phyloP scores from a whole-genome alignment of 1,140 invertebrate species.

The Drosophila bifasciata region DNA sequence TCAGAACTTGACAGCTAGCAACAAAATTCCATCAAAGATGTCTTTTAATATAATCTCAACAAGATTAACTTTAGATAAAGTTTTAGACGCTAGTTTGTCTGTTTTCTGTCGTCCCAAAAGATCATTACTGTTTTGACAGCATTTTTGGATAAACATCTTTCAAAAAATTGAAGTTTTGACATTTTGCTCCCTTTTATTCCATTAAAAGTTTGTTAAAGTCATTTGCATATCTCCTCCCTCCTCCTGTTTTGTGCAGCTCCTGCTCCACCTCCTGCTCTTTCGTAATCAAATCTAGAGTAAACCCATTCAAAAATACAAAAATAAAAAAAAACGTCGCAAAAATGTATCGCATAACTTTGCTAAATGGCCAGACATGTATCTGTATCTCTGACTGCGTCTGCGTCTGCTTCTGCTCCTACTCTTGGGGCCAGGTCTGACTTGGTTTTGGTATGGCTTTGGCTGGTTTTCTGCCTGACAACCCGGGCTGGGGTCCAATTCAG shows the following conservation, averaged over 20 bases:
- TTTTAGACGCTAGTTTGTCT: not conserved
- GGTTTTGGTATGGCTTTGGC: too few species aligned
- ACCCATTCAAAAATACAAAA: conserved; percentile 40
- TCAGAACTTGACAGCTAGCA: too few species aligned
- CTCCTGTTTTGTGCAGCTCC: too few species aligned
- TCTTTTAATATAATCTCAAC: too few species aligned
- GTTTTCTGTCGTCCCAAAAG: not conserved
- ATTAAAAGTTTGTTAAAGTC: conserved; percentile 26
- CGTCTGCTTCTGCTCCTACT: too few species aligned
- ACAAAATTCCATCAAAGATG: too few species aligned
- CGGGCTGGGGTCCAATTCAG: not conserved
- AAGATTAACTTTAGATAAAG: too few species aligned
- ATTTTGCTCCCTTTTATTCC: conserved; percentile 24
- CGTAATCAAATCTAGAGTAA: conserved; percentile 53
- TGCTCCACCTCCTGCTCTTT: conserved; percentile 8
- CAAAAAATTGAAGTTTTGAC: conserved; percentile 38
- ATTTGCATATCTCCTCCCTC: conserved; percentile 32
- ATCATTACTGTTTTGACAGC: conserved; percentile 12
- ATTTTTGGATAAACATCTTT: conserved; percentile 21
- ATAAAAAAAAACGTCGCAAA: conserved; percentile 52
- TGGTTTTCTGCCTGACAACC: too few species aligned
- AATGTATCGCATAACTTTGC: conserved; percentile 63
- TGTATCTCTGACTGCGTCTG: conserved; percentile 14
- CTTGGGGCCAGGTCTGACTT: too few species aligned
- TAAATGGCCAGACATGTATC: conserved; percentile 68